These are phyloP conservation scores for Zygothrica quintamaculata DNA, from an alignment of 2,888 invertebrate species.

Conservation along the genomic window DNA sequence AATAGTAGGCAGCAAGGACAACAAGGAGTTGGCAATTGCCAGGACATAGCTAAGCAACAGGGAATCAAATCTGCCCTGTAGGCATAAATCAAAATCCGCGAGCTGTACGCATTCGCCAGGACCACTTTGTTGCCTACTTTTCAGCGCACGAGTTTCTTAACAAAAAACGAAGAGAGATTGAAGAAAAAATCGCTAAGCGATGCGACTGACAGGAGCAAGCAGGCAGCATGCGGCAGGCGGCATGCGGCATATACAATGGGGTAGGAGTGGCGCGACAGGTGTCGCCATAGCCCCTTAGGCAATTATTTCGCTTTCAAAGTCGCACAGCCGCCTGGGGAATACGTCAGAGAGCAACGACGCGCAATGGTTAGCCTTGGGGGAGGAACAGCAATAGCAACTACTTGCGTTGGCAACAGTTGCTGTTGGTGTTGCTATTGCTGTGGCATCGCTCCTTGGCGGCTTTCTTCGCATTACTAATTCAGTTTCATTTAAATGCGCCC, in stretches of 20 bases:
- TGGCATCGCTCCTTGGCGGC: slow-evolving; percentile 35
- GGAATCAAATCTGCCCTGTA: slow-evolving; percentile 37
- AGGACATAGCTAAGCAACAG: slow-evolving; percentile 1
- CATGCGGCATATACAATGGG: not conserved
- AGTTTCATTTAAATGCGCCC: slow-evolving; percentile 78
- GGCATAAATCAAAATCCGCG: slow-evolving; percentile 66
- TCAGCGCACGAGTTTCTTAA: slow-evolving; percentile 27
- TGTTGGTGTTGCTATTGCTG: slow-evolving; percentile 10
- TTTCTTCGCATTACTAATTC: slow-evolving; percentile 74
- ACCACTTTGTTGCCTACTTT: slow-evolving; percentile 48
- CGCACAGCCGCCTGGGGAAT: slow-evolving; percentile 54
- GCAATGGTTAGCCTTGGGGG: slow-evolving; percentile 19
- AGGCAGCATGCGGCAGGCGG: not conserved
- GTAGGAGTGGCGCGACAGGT: slow-evolving; percentile 47
- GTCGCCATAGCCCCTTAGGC: slow-evolving; percentile 57
- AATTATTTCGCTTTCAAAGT: slow-evolving; percentile 72
- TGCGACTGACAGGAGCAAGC: not conserved
- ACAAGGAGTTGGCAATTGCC: not conserved
- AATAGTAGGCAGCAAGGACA: not conserved
- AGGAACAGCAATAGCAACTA: slow-evolving; percentile 28
- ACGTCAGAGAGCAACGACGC: slow-evolving; percentile 40
- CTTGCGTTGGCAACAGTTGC: slow-evolving; percentile 51
- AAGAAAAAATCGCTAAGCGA: slow-evolving; percentile 21
- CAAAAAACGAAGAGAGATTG: slow-evolving; percentile 18
- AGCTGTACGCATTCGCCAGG: slow-evolving; percentile 27